Percentiles rank a stretch among this genome's conserved stretches.
These are phyloP conservation scores for Campylomormyrus numenius DNA, from an alignment of 2,113 vertebrate genomes.

Conservation along the genomic window DNA sequence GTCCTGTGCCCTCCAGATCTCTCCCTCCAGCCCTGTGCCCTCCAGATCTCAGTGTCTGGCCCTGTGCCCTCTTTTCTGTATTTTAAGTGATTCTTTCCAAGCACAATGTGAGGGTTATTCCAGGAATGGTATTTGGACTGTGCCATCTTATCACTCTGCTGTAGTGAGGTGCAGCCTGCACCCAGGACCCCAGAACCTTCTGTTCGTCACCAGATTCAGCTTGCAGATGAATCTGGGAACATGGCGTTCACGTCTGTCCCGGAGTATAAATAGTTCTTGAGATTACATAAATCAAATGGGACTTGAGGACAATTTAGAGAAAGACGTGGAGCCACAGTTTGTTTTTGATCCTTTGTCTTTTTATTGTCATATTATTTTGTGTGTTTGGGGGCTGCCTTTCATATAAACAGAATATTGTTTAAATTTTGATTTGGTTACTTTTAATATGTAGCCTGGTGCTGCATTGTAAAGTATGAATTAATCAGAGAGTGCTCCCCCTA, in stretches of 20 bases:
- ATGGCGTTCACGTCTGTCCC: background rate
- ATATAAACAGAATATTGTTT: background rate
- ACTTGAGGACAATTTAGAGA: background rate
- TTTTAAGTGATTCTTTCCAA: constrained; percentile 12
- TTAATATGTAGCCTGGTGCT: background rate
- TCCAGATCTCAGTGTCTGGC: background rate
- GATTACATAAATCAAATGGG: background rate
- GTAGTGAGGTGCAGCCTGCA: background rate
- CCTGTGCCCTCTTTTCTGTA: background rate
- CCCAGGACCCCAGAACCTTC: background rate
- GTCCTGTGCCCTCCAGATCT: background rate
- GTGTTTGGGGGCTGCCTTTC: background rate
- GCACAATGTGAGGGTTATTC: background rate
- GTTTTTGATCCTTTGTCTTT: background rate
- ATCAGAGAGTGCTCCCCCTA: background rate
- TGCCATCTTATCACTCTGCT: background rate
- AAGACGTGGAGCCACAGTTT: background rate
- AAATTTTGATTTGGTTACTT: background rate
- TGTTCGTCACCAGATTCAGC: background rate
- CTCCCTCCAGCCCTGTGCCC: background rate
- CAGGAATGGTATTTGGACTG: constrained; percentile 7
- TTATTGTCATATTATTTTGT: background rate
- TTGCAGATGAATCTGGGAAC: background rate
- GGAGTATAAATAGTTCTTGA: background rate
- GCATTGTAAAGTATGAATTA: background rate